Base-by-base conservation (phyloP, 2,888 invertebrate genomes). In the Hirtodrosophila duncani region DNA sequence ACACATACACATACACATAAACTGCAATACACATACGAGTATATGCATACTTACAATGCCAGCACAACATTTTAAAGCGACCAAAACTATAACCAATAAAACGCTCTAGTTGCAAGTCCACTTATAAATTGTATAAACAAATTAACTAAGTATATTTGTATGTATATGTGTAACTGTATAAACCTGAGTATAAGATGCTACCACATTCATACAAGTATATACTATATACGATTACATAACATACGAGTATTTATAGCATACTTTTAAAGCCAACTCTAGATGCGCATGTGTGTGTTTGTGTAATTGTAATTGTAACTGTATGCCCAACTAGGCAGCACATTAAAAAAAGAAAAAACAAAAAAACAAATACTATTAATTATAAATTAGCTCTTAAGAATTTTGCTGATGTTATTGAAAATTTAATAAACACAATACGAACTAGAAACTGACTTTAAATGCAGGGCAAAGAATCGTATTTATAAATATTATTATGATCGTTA, bases 391-490 rank as follows among this genome's bases (percentile, higher is more conserved):
- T 16, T 77, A 77, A 77, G 81, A 60, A 44, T 58, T 79, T 75
- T 58, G 81, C 75, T 81, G 75, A 75, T 75, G 75, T 75, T 75
- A 81, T 75, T 71, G 59, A 81, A 79, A 79, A 71, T 49, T 48
- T 42, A 63, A 57, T 48, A 63, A 62, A 63, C 43, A 26, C 50
- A 24, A 44, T 44, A n/a, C n/a, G n/a, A 24, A 49, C 21, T 36
- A 36, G 20, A 36, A 36, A 36, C 29, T 23, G 20, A 43, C n/a
- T 50, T 11, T n/a, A 34, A 10, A 37, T 18, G 17, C 11, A 16
- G 10, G 17, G n/a, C 24, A 17, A 26, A 14, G n/a, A n/a, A 24
- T 1, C 8, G 3, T 5, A 14, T 24, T 16, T 39, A 1, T n/a
- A n/a, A n/a, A n/a, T n/a, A n/a, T n/a, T n/a, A n/a, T n/a, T n/a